Base-by-base conservation (phyloP, 2,888 invertebrate species). In the Buathra laborator region DNA sequence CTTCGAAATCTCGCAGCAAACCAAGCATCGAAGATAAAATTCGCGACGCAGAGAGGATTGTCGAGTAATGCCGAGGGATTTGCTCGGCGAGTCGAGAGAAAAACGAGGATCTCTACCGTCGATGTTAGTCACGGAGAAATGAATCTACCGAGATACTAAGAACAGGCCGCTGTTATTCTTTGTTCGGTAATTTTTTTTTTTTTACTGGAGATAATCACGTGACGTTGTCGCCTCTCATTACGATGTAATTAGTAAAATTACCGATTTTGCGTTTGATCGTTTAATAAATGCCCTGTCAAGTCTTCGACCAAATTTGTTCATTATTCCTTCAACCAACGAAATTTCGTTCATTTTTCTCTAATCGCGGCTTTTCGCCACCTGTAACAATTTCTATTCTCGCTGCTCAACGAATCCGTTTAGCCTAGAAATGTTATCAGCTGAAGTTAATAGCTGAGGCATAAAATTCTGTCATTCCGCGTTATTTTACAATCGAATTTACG, bases 61-160 rank as follows among this genome's bases (percentile, higher is more conserved):
- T 82, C 72, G 70, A 77, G 70, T 70, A 77, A 82, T 71, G 32
- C 53, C 46, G 44, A 37, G 43, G 62, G 82, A 83, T 79, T 79
- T 79, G 44, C 53, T n/a, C 62, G 9, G n/a, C 46, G 44, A 44
- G 56, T 29, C 29, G 16, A 66, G 16, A 66, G 32, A 71, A 80
- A 64, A 62, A 32, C 32, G 24, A 14, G 5, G n/a, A 59, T 59
- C 59, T 46, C 59, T 46, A 24, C 9, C 9, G 44, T n/a, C 53
- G 44, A 44, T 24, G 24, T 59, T 29, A 72, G 59, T 72, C 59
- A 46, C 59, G 59, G 24, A 12, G 59, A 59, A 72, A 72, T 14
- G 44, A 59, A 72, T 29, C 59, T 44, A n/a, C 24, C n/a, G n/a
- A 19, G 12, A 19, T 43, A 59, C 44, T 56, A 43, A n/a, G 51